Conservation (phyloP, 2,888 invertebrate species). For the Scaptomyza reducta region DNA sequence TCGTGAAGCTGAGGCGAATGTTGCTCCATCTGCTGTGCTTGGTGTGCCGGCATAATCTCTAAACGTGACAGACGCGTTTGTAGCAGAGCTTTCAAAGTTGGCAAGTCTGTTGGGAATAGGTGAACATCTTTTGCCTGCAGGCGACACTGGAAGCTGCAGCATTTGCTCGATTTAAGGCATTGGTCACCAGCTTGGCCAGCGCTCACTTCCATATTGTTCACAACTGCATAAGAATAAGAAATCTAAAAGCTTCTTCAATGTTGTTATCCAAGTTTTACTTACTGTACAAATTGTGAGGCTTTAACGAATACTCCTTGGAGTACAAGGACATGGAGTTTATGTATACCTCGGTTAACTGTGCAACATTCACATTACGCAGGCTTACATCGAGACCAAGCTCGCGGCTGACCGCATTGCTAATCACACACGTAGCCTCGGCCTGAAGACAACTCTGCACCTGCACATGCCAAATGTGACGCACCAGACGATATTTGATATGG, state of each 20-base stretch:
- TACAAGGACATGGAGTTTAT: constrained; percentile 81
- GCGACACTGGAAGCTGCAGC: constrained; percentile 82
- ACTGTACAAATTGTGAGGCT: constrained; percentile 78
- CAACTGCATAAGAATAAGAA: constrained; percentile 57
- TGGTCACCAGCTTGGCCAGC: constrained; percentile 77
- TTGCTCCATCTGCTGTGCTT: constrained; percentile 61
- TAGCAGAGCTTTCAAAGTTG: constrained; percentile 50
- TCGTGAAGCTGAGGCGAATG: constrained; percentile 74
- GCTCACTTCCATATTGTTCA: constrained; percentile 81
- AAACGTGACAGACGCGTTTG: constrained; percentile 75
- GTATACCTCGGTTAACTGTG: constrained; percentile 85
- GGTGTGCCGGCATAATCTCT: constrained; percentile 68
- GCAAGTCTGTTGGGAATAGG: constrained; percentile 24
- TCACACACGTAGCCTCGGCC: constrained; percentile 85
- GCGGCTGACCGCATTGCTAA: constrained; percentile 85
- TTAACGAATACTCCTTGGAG: constrained; percentile 80
- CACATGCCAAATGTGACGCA: constrained; percentile 88
- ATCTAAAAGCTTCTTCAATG: background rate
- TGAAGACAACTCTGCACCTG: constrained; percentile 87
- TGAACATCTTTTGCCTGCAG: constrained; percentile 54
- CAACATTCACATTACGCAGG: constrained; percentile 88
- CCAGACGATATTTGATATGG: constrained; percentile 85
- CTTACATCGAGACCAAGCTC: constrained; percentile 88
- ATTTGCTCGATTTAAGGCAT: constrained; percentile 81
- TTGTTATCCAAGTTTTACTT: constrained; percentile 42